Conservation (phyloP, 2,888 invertebrate genomes). For the Stenotaenia linearis region DNA sequence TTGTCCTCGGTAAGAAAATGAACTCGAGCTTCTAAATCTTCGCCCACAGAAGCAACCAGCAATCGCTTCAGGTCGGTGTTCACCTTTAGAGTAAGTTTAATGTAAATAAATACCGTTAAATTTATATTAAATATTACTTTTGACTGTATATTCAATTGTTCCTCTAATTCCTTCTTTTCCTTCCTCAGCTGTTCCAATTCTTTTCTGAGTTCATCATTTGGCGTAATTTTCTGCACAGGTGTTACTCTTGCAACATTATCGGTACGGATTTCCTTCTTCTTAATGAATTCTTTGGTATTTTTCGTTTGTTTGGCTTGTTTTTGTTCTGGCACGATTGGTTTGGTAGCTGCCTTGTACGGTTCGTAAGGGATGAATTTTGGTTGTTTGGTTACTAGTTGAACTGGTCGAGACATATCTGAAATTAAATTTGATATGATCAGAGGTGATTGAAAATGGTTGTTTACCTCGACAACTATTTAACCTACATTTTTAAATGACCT, state of each 20-base stretch:
- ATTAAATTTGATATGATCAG: too few relatives aligned
- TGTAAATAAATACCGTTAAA: slow-evolving; percentile 30
- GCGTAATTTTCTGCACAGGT: background rate
- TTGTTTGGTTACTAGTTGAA: slow-evolving; percentile 49
- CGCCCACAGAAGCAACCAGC: slow-evolving; percentile 89
- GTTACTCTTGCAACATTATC: background rate
- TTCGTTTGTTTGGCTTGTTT: background rate
- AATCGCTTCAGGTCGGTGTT: slow-evolving; percentile 88
- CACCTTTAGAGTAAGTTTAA: slow-evolving; percentile 59
- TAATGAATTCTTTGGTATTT: too few relatives aligned
- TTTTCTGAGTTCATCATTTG: slow-evolving; percentile 50
- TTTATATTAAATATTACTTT: slow-evolving; percentile 53
- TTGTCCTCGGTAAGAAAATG: slow-evolving; percentile 89
- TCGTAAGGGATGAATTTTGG: slow-evolving; percentile 84
- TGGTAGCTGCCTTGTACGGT: slow-evolving; percentile 78
- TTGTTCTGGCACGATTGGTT: slow-evolving; percentile 57
- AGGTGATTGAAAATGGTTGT: too few relatives aligned
- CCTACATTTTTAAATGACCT: too few relatives aligned
- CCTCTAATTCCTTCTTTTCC: slow-evolving; percentile 66
- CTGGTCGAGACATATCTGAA: background rate
- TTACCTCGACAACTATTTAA: too few relatives aligned
- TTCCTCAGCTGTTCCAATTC: slow-evolving; percentile 60
- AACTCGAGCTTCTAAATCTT: slow-evolving; percentile 82
- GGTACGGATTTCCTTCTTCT: background rate
- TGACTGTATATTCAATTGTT: slow-evolving; percentile 77